Conservation (phyloP, 2,888 invertebrate genomes). For the Harpalus rufipes region DNA sequence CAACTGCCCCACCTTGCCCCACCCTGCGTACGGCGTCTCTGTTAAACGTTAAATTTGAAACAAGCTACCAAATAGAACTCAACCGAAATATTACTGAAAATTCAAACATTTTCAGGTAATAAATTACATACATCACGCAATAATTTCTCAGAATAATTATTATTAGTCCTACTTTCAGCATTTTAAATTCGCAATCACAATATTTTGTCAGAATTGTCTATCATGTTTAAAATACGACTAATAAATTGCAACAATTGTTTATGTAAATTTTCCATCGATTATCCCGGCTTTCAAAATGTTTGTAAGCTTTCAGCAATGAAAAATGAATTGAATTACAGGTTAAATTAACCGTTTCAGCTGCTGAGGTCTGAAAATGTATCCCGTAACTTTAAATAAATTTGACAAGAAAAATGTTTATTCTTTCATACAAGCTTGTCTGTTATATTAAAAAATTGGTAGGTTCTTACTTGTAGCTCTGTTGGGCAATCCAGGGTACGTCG, state of each 20-base stretch:
- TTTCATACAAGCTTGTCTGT: too few species aligned
- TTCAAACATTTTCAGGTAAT: conserved; percentile 5
- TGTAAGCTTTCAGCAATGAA: conserved; percentile 1
- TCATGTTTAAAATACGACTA: background rate
- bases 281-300: background rate
- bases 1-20: too few species aligned
- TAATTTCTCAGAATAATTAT: background rate
- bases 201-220: background rate
- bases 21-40: too few species aligned
- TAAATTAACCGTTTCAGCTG: conserved; percentile 8
- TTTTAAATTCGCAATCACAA: background rate
- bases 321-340: conserved; percentile 15
- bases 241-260: conserved; percentile 1
- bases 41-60: background rate
- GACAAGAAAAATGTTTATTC: too few species aligned
- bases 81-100: too few species aligned
- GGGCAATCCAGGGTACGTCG: conserved; percentile 80
- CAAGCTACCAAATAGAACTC: background rate
- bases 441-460: background rate
- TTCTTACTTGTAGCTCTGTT: conserved; percentile 77
- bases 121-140: background rate
- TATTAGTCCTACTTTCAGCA: background rate
- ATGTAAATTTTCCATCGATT: conserved; percentile 6
- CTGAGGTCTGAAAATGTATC: background rate
- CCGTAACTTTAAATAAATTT: background rate